Evolutionary conservation across 2,113 vertebrate genomes (phyloP).

Genomic region (Petroica traversi): DNA sequence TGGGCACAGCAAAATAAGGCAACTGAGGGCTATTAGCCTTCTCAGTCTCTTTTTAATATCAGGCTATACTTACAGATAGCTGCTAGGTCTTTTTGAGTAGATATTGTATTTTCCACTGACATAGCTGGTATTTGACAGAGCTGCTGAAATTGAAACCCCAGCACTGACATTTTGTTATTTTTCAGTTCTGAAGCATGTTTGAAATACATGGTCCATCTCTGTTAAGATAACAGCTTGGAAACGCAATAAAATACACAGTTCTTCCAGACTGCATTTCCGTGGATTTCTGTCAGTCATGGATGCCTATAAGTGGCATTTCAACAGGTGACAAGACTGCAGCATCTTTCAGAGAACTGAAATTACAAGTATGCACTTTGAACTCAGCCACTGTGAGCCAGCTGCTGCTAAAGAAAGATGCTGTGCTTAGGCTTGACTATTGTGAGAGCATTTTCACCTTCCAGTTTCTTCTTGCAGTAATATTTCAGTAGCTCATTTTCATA

Average conservation of each 20-base stretch:
- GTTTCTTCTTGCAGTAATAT: background rate
- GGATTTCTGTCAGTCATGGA: background rate
- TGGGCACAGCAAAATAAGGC: background rate
- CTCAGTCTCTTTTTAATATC: slow-evolving; percentile 42
- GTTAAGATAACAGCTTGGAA: background rate
- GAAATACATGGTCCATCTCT: background rate
- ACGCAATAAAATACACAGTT: background rate
- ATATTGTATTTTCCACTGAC: background rate
- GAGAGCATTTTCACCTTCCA: background rate
- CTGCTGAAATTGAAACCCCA: background rate
- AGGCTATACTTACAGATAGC: background rate
- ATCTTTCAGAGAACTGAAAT: background rate
- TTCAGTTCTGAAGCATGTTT: background rate
- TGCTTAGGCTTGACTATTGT: background rate
- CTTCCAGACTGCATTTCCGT: background rate
- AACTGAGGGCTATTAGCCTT: background rate
- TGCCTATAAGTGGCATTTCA: background rate
- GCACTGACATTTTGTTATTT: background rate
- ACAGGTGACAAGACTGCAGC: background rate
- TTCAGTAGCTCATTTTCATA: background rate
- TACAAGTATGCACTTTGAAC: background rate
- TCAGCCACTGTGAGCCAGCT: background rate
- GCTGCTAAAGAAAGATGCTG: background rate
- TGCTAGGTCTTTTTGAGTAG: background rate
- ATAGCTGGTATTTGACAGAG: background rate